A percentile compares a stretch with the other conserved stretches of the same genome.
phyloP scores from a whole-genome alignment of 2,113 vertebrate species.

The Festucalex cinctus region DNA sequence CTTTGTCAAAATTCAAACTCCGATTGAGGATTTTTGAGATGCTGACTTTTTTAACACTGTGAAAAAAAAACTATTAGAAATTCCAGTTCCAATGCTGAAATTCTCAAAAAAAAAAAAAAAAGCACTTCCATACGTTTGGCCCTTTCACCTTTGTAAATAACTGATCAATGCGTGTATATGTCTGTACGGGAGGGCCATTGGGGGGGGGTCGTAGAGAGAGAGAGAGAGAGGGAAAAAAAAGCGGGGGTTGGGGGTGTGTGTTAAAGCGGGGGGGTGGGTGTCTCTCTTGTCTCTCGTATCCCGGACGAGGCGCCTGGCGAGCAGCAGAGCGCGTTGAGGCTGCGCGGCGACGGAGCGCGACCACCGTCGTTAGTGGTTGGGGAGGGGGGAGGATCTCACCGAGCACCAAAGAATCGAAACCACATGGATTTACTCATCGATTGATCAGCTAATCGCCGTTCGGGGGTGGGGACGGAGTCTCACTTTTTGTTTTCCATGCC shows the following conservation, averaged over 20 bases:
- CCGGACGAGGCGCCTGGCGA: constrained; percentile 47
- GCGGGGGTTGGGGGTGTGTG: constrained; percentile 7
- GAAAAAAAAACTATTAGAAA: background rate
- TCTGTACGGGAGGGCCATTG: constrained; percentile 12
- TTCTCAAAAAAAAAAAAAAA: too few species aligned
- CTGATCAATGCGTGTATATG: background rate
- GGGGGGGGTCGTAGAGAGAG: constrained; percentile 6
- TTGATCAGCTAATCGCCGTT: constrained; percentile 60
- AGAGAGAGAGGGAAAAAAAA: background rate
- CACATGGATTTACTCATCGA: constrained; percentile 61
- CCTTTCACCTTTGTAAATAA: background rate
- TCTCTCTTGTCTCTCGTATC: constrained; percentile 51
- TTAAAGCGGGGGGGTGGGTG: constrained; percentile 34
- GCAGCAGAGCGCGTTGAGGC: constrained; percentile 65
- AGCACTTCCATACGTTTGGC: background rate
- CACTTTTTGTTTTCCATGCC: background rate
- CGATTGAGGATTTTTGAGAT: background rate
- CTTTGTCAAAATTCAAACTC: too few species aligned
- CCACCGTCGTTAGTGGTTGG: constrained; percentile 34
- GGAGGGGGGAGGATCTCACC: constrained; percentile 7
- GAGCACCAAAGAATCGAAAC: constrained; percentile 62
- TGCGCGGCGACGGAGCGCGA: constrained; percentile 64
- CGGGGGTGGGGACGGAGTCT: constrained; percentile 43
- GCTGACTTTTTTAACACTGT: background rate
- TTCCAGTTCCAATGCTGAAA: background rate